Conservation (phyloP, 2,888 invertebrate genomes). For the Agriotes lineatus region DNA sequence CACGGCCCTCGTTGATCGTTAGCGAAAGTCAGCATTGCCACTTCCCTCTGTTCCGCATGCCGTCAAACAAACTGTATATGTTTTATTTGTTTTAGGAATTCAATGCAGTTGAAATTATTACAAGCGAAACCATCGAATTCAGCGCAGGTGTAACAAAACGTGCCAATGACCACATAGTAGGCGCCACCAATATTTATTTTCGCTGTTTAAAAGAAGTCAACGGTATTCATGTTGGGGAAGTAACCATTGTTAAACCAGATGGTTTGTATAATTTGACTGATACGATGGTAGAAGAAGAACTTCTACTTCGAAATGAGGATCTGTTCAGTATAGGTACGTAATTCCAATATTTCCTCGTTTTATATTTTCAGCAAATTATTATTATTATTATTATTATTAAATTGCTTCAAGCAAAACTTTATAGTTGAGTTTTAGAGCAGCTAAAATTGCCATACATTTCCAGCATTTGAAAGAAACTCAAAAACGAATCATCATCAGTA, state of each 20-base stretch:
- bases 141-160: conserved; percentile 20
- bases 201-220: conserved; percentile 40
- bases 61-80: no score
- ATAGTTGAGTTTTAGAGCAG: no score
- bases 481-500: no score
- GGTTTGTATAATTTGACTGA: conserved; percentile 42
- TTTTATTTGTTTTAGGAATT: not conserved
- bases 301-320: conserved; percentile 39
- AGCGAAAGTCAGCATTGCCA: no score
- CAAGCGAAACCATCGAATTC: conserved; percentile 2
- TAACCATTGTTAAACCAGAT: not conserved
- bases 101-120: not conserved
- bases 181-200: conserved; percentile 32
- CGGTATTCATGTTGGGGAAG: conserved; percentile 51
- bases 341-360: no score
- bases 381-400: no score
- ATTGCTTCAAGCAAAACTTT: no score
- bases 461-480: no score
- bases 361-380: no score
- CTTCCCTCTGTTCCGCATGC: no score
- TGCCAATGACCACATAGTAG: conserved; percentile 19
- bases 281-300: conserved; percentile 41
- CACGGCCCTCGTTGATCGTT: no score
- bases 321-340: conserved; percentile 38
- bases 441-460: no score